Base-by-base conservation (phyloP, 2,797 vertebrate genomes). In the Neostethus bicornis region DNA sequence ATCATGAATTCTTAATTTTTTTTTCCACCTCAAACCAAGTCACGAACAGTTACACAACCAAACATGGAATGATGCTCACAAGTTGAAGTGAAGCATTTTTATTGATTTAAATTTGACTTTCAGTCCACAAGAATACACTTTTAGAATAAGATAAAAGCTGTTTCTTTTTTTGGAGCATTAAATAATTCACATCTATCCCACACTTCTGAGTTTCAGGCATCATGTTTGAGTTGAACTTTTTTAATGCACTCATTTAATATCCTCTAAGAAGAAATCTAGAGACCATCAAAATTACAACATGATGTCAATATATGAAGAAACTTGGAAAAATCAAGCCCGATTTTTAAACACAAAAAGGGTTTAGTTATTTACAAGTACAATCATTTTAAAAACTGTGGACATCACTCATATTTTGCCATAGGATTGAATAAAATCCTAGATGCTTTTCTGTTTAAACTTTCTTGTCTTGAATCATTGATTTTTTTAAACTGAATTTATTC, bases 31-130 rank as follows among this genome's bases (percentile, higher is more conserved):
- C 19, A 34, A 14, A 29, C 24, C 21, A 19, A 38, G 25, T 34
- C 26, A 54, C 11, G 29, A 41, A 41, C 10, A 58, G 35, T 32
- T 58, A 49, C 19, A 19, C 37, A 52, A 31, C 24, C 41, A 38
- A 24, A 44, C 21, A 13, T 28, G 4, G 1, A 13, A 43, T 1
- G 42, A 25, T 34, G 1, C 26, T 58, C 19, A 58, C 34, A 20
- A 11, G 9, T 6, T 38, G 13, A 21, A 57, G 9, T 13, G 20
- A 12, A 45, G 43, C 12, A 7, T 32, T 23, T 17, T 46, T 31
- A n/a, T n/a, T 17, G 23, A 23, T 41, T 6, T n/a, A 24, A 2
- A 48, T 0, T 31, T 2, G 5, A 31, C 8, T 9, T 48, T 7
- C 34, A 23, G 19, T 31, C 7, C 11, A 10, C 20, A 24, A 11